Conservation (phyloP, 1,140 invertebrate genomes). For the Caerostris extrusa region DNA sequence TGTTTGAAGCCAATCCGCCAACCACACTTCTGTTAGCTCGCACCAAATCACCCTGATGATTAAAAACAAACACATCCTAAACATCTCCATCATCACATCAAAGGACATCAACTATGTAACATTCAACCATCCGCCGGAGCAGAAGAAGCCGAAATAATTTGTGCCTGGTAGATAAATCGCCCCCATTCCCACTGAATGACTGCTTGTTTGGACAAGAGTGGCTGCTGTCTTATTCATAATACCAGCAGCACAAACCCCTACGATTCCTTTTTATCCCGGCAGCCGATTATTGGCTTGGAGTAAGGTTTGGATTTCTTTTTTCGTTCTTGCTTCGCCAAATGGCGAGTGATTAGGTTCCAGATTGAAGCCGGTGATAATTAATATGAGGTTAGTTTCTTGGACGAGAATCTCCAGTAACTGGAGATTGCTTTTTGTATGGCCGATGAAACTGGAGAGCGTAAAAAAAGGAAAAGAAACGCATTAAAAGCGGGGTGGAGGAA, state of each 20-base stretch:
- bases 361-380: not conserved
- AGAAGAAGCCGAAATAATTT: too few species aligned
- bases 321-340: not conserved
- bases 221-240: not conserved
- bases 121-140: too few species aligned
- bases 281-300: not conserved
- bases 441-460: not conserved
- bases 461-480: not conserved
- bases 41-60: too few species aligned
- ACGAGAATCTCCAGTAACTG: not conserved
- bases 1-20: too few species aligned
- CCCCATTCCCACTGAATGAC: not conserved
- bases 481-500: not conserved
- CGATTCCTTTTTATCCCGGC: not conserved
- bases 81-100: too few species aligned
- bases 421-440: not conserved
- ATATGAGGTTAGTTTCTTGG: not conserved
- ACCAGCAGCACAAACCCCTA: not conserved
- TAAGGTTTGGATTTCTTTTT: not conserved
- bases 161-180: not conserved
- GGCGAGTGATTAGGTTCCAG: not conserved
- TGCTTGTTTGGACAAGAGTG: not conserved
- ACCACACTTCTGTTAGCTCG: too few species aligned
- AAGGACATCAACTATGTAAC: too few species aligned
- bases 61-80: too few species aligned